phyloP scores from a whole-genome alignment of 2,797 vertebrate genomes.

The Pipistrellus pipistrellus region DNA sequence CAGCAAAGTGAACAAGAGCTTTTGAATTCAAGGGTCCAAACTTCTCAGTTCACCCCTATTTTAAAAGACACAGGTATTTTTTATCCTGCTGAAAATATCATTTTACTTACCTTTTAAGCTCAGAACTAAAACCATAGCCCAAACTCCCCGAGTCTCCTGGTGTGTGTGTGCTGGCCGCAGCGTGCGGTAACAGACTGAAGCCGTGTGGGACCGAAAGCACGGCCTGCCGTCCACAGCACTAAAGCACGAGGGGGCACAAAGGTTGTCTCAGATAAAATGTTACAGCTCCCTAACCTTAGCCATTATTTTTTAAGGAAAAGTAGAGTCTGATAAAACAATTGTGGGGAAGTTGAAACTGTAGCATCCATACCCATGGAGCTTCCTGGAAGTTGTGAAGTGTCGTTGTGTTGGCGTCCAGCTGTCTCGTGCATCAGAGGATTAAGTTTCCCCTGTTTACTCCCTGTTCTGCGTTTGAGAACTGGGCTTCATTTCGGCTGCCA shows the following conservation, averaged over 20 bases:
- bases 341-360: background rate
- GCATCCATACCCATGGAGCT: rapidly evolving
- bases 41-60: constrained; percentile 59
- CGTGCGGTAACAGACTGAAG: background rate
- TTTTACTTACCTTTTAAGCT: constrained; percentile 49
- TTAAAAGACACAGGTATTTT: constrained; percentile 77
- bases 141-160: background rate
- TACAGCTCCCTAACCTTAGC: background rate
- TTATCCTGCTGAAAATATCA: constrained; percentile 60
- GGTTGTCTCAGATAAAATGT: background rate
- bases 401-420: rapidly evolving
- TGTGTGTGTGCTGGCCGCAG: constrained; percentile 15
- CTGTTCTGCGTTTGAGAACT: background rate
- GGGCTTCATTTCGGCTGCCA: background rate
- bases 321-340: background rate
- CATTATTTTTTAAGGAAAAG: rapidly evolving
- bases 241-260: background rate
- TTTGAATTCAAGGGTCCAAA: constrained; percentile 65
- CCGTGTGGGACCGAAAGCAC: background rate
- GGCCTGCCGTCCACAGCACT: background rate
- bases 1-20: constrained; percentile 64
- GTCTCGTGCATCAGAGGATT: background rate
- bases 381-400: rapidly evolving
- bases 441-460: background rate
- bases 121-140: constrained; percentile 60